Percentiles rank a stretch among this genome's conserved stretches.
phyloP scores from a whole-genome alignment of 2,113 vertebrate genomes.

The Ameiurus melas region DNA sequence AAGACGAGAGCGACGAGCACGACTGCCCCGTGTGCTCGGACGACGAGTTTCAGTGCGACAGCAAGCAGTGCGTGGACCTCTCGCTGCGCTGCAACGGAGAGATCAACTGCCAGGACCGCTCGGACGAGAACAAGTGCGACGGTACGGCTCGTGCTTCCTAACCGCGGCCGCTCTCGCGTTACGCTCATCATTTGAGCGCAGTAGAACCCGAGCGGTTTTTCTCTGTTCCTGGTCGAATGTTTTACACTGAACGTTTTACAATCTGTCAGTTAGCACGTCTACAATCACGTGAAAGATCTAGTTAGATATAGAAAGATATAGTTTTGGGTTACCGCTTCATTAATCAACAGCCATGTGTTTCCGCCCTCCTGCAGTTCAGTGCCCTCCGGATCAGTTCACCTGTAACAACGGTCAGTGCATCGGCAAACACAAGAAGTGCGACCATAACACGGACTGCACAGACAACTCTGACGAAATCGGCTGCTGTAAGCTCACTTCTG shows the following conservation, averaged over 20 bases:
- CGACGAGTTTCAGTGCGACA: constrained; percentile 91
- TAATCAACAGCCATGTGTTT: background rate
- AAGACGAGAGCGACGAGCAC: constrained; percentile 92
- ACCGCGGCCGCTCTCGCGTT: no score
- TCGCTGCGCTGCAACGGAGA: constrained; percentile 88
- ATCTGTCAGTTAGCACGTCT: background rate
- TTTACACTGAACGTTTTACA: background rate
- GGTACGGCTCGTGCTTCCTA: constrained; percentile 64
- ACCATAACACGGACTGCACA: constrained; percentile 89
- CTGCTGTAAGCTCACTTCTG: constrained; percentile 83
- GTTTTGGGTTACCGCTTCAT: background rate
- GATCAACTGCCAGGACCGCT: constrained; percentile 91
- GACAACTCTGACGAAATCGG: constrained; percentile 92
- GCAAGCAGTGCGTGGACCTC: constrained; percentile 87
- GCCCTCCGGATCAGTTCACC: constrained; percentile 87
- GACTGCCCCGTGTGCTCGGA: constrained; percentile 91
- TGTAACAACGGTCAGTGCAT: constrained; percentile 92
- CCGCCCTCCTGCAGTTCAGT: constrained; percentile 73
- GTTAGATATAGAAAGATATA: no score
- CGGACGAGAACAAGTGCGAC: constrained; percentile 91
- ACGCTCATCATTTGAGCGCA: no score
- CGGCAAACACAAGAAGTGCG: constrained; percentile 93
- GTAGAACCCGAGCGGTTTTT: background rate
- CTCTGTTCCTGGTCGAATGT: background rate
- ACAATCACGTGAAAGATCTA: background rate